phyloP scores from a whole-genome alignment of 2,113 vertebrate species.

The Calidris pygmaea region DNA sequence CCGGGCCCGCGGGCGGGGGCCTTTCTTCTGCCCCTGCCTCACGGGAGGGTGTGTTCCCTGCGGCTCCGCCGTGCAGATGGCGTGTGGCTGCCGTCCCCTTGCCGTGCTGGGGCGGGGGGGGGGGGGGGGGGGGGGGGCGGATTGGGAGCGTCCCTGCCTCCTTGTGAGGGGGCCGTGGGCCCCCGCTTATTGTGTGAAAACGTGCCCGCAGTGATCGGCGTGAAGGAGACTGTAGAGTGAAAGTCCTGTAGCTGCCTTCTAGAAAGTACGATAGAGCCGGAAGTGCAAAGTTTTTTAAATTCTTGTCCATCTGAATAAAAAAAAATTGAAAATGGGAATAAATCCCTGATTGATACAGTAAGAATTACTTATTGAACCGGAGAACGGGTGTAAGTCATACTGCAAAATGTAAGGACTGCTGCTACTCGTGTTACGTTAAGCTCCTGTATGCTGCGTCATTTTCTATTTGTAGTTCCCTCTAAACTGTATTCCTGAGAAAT shows the following conservation, averaged over 20 bases:
- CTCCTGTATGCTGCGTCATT: not conserved
- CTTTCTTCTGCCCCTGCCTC: not conserved
- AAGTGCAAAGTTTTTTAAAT: not conserved
- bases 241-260: not conserved
- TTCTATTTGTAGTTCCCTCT: not conserved
- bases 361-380: accelerated
- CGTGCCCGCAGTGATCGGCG: not conserved
- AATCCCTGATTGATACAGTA: accelerated
- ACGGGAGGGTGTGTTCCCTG: not conserved
- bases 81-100: not conserved
- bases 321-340: not conserved
- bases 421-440: not conserved
- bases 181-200: not conserved
- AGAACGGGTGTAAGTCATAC: not conserved
- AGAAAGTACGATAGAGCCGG: not conserved
- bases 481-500: not conserved
- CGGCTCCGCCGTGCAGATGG: not conserved
- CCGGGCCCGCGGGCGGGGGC: not conserved
- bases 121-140: too few species aligned
- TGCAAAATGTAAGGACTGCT: not conserved
- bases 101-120: not conserved
- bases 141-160: not conserved
- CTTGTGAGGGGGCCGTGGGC: accelerated
- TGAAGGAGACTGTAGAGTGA: not conserved
- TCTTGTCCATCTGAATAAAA: accelerated